Base-by-base conservation (phyloP, 37 sponge, comb jelly and placozoan species). In the Halisarca cf. caerulea region DNA sequence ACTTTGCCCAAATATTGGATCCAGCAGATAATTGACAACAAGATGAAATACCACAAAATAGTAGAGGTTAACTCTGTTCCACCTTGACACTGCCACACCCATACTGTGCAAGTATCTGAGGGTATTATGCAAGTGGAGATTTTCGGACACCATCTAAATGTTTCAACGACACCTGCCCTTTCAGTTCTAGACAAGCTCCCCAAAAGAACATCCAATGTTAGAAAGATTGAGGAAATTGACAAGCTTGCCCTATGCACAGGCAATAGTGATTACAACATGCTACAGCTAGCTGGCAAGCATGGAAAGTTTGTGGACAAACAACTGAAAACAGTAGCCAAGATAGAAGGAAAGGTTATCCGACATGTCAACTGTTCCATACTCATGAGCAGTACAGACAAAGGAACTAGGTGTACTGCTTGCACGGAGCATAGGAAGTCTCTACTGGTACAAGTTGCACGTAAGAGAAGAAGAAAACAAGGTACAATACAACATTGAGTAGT, bases 321-420 rank as follows among this genome's bases (percentile, higher is more conserved):
- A 64, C 14, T 8, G 28, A 23, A 64, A 27, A 18, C 23, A 24
- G 66, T 64, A 8, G 66, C 66, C 66, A 64, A 64, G 23, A 64
- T 23, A 14, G 66, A 64, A 9, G 25, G 23, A 18, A 64, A 64
- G 14, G 23, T 27, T 23, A 64, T 64, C 28, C 66, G 66, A 27
- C 66, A 64, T 64, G 66, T n/a, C 8, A 64, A 64, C 66, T 64
- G 66, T 64, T 8, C 66, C 66, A 64, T 64, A n/a, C 23, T 64
- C 8, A 64, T 64, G 25, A 64, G 23, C 8, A n/a, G n/a, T n/a
- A n/a, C n/a, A n/a, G 17, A 54, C 15, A 27, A 64, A 64, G 66
- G 66, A 9, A 23, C 14, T 24, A 64, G 66, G 23, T 64, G 66
- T 64, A 18, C 27, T 24, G 66, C 66, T 27, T 64, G 66, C 23